Evolutionary conservation across 2,888 invertebrate species (phyloP).

Genomic region (Apamea epomidion): DNA sequence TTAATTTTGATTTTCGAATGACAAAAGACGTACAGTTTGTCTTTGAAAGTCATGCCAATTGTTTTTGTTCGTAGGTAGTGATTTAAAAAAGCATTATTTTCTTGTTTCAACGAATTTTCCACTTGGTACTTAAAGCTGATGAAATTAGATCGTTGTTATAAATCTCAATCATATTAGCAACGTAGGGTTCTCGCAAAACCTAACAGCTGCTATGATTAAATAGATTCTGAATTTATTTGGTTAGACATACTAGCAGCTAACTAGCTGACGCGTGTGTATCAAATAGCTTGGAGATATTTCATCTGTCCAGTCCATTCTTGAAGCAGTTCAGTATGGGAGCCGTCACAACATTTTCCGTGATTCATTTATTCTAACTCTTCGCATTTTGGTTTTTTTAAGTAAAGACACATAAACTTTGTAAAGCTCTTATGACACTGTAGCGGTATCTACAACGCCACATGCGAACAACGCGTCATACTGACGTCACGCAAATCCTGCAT

Average conservation of each 20-base stretch:
- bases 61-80: conserved; percentile 14
- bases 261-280: too few relatives aligned
- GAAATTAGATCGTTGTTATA: conserved; percentile 33
- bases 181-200: background rate
- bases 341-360: too few relatives aligned
- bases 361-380: background rate
- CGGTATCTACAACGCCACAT: too few relatives aligned
- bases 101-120: conserved; percentile 15
- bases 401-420: background rate
- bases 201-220: conserved; percentile 1
- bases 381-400: background rate
- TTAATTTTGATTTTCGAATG: conserved; percentile 45
- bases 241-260: too few relatives aligned
- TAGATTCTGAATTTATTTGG: background rate
- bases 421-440: too few relatives aligned
- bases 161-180: conserved; percentile 17
- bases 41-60: conserved; percentile 52
- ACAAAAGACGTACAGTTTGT: conserved; percentile 33
- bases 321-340: too few relatives aligned
- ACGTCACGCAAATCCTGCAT: too few relatives aligned
- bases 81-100: conserved; percentile 21
- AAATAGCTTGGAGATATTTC: too few relatives aligned
- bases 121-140: conserved; percentile 9
- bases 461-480: too few relatives aligned
- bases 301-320: too few relatives aligned